Base-by-base conservation (phyloP, 35 echinoderm and acorn worm genomes). In the Lytechinus variegatus region DNA sequence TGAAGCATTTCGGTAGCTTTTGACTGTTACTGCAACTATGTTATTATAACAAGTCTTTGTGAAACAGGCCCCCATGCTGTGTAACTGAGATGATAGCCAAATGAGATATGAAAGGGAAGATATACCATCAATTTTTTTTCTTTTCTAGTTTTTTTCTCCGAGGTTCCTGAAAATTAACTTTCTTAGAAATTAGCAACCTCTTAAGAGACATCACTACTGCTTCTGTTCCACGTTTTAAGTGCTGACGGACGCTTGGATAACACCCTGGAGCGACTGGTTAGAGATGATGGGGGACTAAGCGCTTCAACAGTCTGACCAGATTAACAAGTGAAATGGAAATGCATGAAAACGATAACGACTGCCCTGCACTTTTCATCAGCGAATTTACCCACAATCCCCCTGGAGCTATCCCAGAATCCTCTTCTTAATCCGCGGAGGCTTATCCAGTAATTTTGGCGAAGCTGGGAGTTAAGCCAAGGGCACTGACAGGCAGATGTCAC, bases 401-500 rank as follows among this genome's bases (percentile, higher is more conserved):
- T 79, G 14, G 66, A 79, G 66, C 66, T 79, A 79, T 79, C 66
- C 66, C 66, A 79, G 66, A 79, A 79, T 79, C 66, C 66, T 24
- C 16, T 79, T 79, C 66, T 79, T 79, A 79, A 79, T 79, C 66
- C 66, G 24, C 19, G 66, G 66, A 11, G 66, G 66, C 66, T 79
- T 79, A 79, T 16, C 6, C 19, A n/a, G 66, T 79, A 79, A 79
- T 79, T 79, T 79, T 79, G 66, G 66, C 66, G 66, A 79, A 79
- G 66, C 66, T 79, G 66, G 16, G 19, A 79, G 66, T 79, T 79
- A 79, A 79, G 66, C 66, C 66, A n/a, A 5, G 21, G 16, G 16
- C 66, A 79, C 19, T 79, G 66, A 79, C 66, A 79, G 66, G 66
- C 66, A 79, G 66, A 79, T 79, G 66, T 79, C 66, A 79, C 66